Evolutionary conservation across 2,888 invertebrate genomes (phyloP).

Genomic region (Branchellion lobata): DNA sequence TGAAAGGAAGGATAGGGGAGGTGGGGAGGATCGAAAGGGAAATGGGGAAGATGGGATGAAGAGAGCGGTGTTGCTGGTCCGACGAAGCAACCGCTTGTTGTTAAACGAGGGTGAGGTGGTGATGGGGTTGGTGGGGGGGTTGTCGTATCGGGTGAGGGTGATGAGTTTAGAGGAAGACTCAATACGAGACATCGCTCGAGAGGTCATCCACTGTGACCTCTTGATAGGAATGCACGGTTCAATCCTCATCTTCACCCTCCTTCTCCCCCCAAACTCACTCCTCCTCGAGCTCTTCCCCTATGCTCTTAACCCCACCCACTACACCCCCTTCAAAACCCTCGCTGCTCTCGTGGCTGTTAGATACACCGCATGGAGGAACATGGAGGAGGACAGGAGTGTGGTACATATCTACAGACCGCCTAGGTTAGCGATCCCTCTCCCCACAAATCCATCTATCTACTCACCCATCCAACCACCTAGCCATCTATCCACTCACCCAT

Average conservation of each 20-base stretch:
- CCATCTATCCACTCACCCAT: too few species aligned
- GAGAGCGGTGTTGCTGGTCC: slow-evolving; percentile 55
- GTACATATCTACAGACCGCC: slow-evolving; percentile 60
- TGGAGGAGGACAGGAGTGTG: slow-evolving; percentile 55
- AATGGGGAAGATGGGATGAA: slow-evolving; percentile 1
- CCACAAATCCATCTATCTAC: too few species aligned
- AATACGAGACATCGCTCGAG: slow-evolving; percentile 56
- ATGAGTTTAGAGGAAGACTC: slow-evolving; percentile 56
- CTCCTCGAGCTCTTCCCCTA: slow-evolving; percentile 66
- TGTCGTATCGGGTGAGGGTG: slow-evolving; percentile 55
- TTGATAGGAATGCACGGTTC: slow-evolving; percentile 64
- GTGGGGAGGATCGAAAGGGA: too few species aligned
- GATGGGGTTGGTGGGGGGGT: slow-evolving; percentile 54
- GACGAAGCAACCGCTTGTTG: slow-evolving; percentile 62
- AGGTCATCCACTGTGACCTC: slow-evolving; percentile 55
- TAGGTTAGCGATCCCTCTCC: too few species aligned
- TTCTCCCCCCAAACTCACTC: slow-evolving; percentile 60
- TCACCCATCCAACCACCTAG: too few species aligned
- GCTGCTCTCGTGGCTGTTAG: slow-evolving; percentile 57
- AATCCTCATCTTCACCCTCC: slow-evolving; percentile 61
- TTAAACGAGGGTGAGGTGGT: slow-evolving; percentile 63
- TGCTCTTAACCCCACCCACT: slow-evolving; percentile 62
- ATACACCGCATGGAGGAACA: slow-evolving; percentile 63
- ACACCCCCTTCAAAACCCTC: slow-evolving; percentile 64
- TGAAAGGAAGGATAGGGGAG: too few species aligned